Percentiles rank a stretch among this genome's conserved stretches.
Evolutionary conservation across 2,113 vertebrate genomes (phyloP).

Genomic region (Rhadina sibilatrix): DNA sequence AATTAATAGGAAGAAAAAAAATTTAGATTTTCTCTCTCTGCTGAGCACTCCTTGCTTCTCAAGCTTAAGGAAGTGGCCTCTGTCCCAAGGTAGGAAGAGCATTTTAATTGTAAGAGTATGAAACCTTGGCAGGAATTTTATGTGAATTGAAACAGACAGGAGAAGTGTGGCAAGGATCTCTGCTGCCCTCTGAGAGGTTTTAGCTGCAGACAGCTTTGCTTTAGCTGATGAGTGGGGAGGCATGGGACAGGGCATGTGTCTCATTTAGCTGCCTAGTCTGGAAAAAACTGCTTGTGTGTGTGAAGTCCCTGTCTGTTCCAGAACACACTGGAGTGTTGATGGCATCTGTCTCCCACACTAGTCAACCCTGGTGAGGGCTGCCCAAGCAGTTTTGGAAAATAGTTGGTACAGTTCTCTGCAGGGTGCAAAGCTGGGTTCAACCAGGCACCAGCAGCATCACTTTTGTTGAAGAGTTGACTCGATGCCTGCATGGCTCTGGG

Average conservation of each 20-base stretch:
- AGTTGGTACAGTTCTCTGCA: not conserved
- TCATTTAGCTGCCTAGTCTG: not conserved
- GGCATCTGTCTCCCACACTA: not conserved
- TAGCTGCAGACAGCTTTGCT: conserved; percentile 4
- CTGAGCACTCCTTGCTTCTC: not conserved
- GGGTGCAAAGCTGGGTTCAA: not conserved
- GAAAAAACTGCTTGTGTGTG: not conserved
- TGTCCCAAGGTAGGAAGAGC: not conserved
- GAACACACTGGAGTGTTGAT: not conserved
- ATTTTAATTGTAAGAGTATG: not conserved
- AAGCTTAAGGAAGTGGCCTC: not conserved
- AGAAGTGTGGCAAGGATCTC: conserved; percentile 4
- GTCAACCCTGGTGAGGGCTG: not conserved
- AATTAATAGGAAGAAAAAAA: not conserved
- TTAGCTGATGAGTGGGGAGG: not conserved
- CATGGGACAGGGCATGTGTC: not conserved
- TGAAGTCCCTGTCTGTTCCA: not conserved
- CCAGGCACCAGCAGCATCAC: not conserved
- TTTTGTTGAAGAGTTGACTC: not conserved
- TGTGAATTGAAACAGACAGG: conserved; percentile 1
- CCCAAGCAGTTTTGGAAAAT: not conserved
- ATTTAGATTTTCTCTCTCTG: not conserved
- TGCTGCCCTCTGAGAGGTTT: not conserved
- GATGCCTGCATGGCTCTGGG: not conserved
- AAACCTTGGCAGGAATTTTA: not conserved